phyloP scores from a whole-genome alignment of 1,140 invertebrate species.

The Drosophila sp. region DNA sequence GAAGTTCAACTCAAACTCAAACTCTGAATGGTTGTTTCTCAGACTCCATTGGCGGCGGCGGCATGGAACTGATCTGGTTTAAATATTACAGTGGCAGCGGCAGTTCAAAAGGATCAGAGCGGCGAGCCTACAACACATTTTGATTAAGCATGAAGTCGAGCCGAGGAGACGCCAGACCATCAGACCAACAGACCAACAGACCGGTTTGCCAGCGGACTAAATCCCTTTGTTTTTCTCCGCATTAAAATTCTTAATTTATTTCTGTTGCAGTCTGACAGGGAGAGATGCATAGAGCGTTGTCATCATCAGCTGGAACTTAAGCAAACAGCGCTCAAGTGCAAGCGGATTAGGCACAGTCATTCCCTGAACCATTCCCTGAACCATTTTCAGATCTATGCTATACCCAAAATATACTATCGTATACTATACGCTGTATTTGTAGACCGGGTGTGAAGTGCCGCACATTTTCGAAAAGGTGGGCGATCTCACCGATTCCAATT shows the following conservation, averaged over 20 bases:
- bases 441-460: conserved; percentile 70
- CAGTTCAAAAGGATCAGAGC: conserved; percentile 69
- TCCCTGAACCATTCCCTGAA: conserved; percentile 46
- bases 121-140: conserved; percentile 71
- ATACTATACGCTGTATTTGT: conserved; percentile 43
- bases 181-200: neutral
- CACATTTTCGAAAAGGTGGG: conserved; percentile 74
- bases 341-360: conserved; percentile 78
- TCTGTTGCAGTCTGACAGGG: conserved; percentile 32
- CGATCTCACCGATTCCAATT: conserved; percentile 49
- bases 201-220: neutral
- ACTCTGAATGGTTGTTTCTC: conserved; percentile 34
- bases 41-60: neutral
- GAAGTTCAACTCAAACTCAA: conserved; percentile 16
- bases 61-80: conserved; percentile 75
- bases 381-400: neutral
- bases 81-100: conserved; percentile 78
- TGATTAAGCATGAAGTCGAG: conserved; percentile 80
- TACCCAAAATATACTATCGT: neutral
- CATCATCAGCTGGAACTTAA: conserved; percentile 66
- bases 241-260: conserved; percentile 82
- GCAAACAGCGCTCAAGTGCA: conserved; percentile 66
- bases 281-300: conserved; percentile 27
- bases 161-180: conserved; percentile 45
- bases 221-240: conserved; percentile 71